Base-by-base conservation (phyloP, 2,113 vertebrate species). In the Lates calcarifer region DNA sequence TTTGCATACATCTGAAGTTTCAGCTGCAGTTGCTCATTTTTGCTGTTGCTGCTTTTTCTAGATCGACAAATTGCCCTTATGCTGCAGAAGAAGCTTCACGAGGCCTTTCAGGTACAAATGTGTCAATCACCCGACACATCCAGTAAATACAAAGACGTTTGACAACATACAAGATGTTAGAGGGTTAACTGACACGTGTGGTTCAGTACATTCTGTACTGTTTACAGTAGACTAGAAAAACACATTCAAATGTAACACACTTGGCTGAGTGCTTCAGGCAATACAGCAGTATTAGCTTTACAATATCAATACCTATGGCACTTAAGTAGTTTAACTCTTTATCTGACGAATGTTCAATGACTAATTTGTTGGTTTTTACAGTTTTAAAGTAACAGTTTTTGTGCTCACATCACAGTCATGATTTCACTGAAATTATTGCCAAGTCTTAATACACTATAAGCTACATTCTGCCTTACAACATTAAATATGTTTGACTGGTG, bases 11-110 rank as follows among this genome's bases (percentile, higher is more conserved):
- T 10, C 10, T n/a, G 11, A 7, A n/a, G n/a, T 12, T 5, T 37
- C 28, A 65, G 17, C 11, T 0, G 37, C 84, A 20, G 4, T 41
- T 73, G 18, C 43, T 58, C 1, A 18, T 43, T 14, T 28, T 67
- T 53, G 17, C 26, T 31, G 14, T 62, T 79, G 31, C 4, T 29
- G 18, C 53, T 47, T 75, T 77, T 55, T 83, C 56, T 58, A 96
- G 95, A 96, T 89, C 89, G 64, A 74, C 95, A 96, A 70, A 94
- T 95, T 74, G 94, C 93, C 35, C 0, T 95, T 0, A 96, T 95
- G 94, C 91, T 96, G 43, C 94, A 96, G 89, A 90, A 94, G 57
- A 95, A 96, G 75, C 74, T 96, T 1, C 91, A 93, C 0, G 89
- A 95, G 11, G 95, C 95, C 8, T 95, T 96, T 87, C 83, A 95